Base-by-base conservation (phyloP, 1,140 invertebrate genomes). In the Cecropterus lyciades region DNA sequence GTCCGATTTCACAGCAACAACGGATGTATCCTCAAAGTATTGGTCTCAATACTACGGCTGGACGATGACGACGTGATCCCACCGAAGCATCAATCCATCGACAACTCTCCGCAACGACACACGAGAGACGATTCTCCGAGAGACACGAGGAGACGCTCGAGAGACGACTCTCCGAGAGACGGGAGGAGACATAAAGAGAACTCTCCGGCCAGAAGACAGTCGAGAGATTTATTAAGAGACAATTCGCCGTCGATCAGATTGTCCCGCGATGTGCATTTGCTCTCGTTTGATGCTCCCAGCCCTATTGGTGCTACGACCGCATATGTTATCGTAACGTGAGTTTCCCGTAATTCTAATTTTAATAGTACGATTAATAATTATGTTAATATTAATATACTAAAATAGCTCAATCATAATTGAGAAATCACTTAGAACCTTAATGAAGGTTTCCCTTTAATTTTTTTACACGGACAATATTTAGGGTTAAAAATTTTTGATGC, bases 281-380 rank as follows among this genome's bases (percentile, higher is more conserved):
- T 65, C 52, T 48, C 69, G 30, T 73, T 85, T 57, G 79, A 86
- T 62, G 84, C 87, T 11, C 87, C 87, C 46, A 87, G 85, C 56
- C 85, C 85, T 15, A 87, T 84, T 53, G 87, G 87, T 0, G 77
- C 82, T 3, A 89, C 87, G 0, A 79, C 85, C 57, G 67, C 80
- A 0, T 30, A 72, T 9, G 81, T 87, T 27, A 80, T 84, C 9
- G 77, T 89, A 0, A 72, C 73, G 84, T 89, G 43, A 80, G 84
- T 85, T 72, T 62, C n/a, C 14, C 16, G 10, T n/a, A n/a, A n/a
- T n/a, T 7, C n/a, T 2, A 0, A n/a, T 42, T 7, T 30, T 5
- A 5, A 11, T 33, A 5, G 30, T 33, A 33, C 6, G 9, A n/a
- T n/a, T n/a, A n/a, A n/a, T n/a, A n/a, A n/a, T n/a, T n/a, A n/a